phyloP scores from a whole-genome alignment of 2,888 invertebrate species.

The Cylindroiulus punctatus region DNA sequence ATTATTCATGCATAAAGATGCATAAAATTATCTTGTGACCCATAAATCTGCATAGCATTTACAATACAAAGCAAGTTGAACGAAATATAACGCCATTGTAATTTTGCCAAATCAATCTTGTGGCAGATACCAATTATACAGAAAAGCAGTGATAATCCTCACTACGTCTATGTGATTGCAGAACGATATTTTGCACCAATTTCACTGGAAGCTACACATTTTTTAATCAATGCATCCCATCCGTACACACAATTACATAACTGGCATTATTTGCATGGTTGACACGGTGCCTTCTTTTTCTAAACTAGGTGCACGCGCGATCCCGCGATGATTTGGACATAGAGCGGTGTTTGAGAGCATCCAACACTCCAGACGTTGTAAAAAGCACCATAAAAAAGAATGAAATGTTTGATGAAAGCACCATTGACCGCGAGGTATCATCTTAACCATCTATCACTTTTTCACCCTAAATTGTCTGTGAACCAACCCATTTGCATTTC shows the following conservation, averaged over 20 bases:
- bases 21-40: too few species aligned
- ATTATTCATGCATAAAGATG: too few species aligned
- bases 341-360: constrained; percentile 81
- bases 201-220: neutral
- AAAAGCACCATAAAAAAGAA: constrained; percentile 78
- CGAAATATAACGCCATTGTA: too few species aligned
- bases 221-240: neutral
- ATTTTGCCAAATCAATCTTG: too few species aligned
- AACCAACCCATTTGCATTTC: neutral
- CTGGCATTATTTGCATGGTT: neutral
- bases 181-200: neutral
- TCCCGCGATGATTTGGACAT: constrained; percentile 74
- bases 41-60: too few species aligned
- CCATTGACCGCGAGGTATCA: constrained; percentile 76
- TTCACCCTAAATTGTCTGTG: constrained; percentile 5
- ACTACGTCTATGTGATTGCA: too few species aligned
- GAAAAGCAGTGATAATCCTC: too few species aligned
- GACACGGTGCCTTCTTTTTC: neutral
- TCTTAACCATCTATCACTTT: constrained; percentile 59
- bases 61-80: too few species aligned
- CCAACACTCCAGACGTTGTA: constrained; percentile 82
- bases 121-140: too few species aligned
- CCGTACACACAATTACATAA: neutral
- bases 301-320: constrained; percentile 59
- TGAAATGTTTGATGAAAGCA: constrained; percentile 76